Conservation (phyloP, 2,888 invertebrate species). For the Beris morrisii region DNA sequence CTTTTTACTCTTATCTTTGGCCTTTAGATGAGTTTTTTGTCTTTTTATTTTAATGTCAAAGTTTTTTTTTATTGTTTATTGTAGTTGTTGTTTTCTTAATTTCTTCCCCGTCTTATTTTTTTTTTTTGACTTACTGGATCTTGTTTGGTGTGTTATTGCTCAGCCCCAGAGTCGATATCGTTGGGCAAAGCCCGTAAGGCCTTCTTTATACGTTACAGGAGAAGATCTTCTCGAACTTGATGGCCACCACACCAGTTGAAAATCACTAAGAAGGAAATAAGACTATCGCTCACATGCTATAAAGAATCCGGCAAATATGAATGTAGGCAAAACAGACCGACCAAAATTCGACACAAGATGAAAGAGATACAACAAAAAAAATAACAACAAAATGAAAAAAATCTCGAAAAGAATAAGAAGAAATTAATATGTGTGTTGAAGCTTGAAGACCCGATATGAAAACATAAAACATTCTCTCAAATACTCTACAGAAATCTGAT, state of each 20-base stretch:
- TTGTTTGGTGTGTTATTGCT: too few relatives aligned
- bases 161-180: too few relatives aligned
- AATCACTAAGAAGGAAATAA: too few relatives aligned
- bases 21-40: slow-evolving; percentile 1
- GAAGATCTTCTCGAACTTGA: too few relatives aligned
- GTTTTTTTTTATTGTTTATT: neutral
- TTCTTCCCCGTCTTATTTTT: neutral
- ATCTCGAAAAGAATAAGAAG: neutral
- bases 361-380: neutral
- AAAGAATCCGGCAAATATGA: too few relatives aligned
- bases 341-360: too few relatives aligned
- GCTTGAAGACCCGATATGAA: neutral
- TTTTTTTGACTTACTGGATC: neutral
- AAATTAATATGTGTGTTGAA: slow-evolving; percentile 16
- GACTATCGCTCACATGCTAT: too few relatives aligned
- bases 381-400: neutral
- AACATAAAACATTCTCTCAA: slow-evolving; percentile 12
- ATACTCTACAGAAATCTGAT: slow-evolving; percentile 2
- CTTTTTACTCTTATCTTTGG: slow-evolving; percentile 2
- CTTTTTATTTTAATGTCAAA: neutral
- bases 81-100: neutral
- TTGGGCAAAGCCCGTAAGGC: too few relatives aligned
- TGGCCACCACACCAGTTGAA: too few relatives aligned
- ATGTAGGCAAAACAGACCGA: too few relatives aligned
- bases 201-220: too few relatives aligned